Conservation (phyloP, 53 echinoderm and acorn worm species). For the Echinometra lucunter region DNA sequence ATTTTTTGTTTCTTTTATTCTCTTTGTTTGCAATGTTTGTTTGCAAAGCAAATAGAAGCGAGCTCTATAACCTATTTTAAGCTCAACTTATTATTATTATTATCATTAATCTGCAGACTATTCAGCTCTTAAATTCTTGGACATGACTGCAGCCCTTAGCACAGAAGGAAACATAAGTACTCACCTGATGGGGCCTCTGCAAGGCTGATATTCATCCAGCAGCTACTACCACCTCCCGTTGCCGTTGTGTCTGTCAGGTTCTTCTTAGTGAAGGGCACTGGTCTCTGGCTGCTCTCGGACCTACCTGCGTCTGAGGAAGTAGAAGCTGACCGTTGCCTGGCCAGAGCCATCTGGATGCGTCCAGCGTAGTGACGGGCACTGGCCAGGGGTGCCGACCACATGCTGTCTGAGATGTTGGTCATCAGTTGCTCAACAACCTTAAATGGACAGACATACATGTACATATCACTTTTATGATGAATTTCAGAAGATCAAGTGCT, state of each 20-base stretch:
- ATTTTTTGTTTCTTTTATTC: no score
- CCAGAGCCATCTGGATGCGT: slow-evolving; percentile 44
- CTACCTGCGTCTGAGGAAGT: neutral
- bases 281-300: slow-evolving; percentile 4
- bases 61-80: no score
- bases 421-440: slow-evolving; percentile 89
- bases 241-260: neutral
- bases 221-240: neutral
- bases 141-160: no score
- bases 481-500: no score
- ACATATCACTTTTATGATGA: no score
- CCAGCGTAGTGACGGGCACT: slow-evolving; percentile 71
- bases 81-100: no score
- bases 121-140: no score
- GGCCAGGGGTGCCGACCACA: slow-evolving; percentile 91
- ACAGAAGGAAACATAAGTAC: neutral
- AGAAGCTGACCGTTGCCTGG: slow-evolving; percentile 1
- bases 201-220: slow-evolving; percentile 51
- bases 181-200: slow-evolving; percentile 42
- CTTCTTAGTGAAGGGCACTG: slow-evolving; percentile 33
- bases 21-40: no score
- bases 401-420: slow-evolving; percentile 87
- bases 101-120: no score
- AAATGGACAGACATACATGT: neutral
- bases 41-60: no score